These are phyloP conservation scores for Rhinoraja longicauda DNA, from an alignment of 2,797 vertebrate species.

Conservation along the genomic window DNA sequence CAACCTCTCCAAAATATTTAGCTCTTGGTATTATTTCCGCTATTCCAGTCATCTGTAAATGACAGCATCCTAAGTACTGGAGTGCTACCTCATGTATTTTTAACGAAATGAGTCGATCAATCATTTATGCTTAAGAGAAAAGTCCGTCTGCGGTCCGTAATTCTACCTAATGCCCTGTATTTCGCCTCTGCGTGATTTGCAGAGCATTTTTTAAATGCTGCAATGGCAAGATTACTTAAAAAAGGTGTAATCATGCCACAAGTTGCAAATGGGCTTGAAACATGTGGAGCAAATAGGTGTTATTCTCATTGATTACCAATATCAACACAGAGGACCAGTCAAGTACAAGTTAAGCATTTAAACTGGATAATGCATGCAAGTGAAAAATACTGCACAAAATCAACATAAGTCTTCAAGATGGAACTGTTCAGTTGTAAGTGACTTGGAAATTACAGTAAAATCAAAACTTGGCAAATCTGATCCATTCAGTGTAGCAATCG, in stretches of 20 bases:
- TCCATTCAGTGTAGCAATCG: background rate
- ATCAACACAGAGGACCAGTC: background rate
- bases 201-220: background rate
- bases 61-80: background rate
- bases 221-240: too few species aligned
- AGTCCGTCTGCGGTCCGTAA: background rate
- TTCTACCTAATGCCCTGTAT: background rate
- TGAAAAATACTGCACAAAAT: background rate
- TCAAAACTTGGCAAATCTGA: background rate
- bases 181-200: background rate
- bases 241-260: too few species aligned
- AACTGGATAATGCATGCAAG: background rate
- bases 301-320: background rate
- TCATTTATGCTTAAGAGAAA: background rate
- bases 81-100: background rate
- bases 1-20: background rate
- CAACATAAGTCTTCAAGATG: background rate
- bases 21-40: background rate
- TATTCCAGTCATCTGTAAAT: background rate
- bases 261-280: background rate
- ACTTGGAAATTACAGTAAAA: background rate
- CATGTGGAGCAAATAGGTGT: background rate
- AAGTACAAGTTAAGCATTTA: background rate
- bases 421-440: too few species aligned
- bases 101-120: background rate